phyloP scores from a whole-genome alignment of 2,797 vertebrate species.

The Neoniphon sammara region DNA sequence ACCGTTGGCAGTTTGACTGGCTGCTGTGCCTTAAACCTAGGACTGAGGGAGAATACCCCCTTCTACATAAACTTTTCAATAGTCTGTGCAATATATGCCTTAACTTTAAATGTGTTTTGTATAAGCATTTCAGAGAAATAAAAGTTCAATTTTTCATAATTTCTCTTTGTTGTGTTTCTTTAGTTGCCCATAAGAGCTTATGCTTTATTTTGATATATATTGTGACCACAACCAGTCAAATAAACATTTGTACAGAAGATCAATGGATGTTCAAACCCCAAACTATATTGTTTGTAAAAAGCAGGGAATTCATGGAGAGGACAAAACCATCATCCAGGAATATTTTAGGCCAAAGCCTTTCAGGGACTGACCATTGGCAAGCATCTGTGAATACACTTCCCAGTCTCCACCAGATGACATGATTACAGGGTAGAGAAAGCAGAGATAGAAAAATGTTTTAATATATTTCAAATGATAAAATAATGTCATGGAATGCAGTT shows the following conservation, averaged over 20 bases:
- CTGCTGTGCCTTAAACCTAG: conserved; percentile 85
- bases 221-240: background rate
- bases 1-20: conserved; percentile 78
- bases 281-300: background rate
- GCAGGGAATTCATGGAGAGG: background rate
- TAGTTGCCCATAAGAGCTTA: background rate
- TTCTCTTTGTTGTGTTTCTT: background rate
- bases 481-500: background rate
- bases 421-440: background rate
- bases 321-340: background rate
- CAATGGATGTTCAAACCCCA: no score
- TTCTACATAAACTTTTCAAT: conserved; percentile 77
- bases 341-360: background rate
- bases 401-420: background rate
- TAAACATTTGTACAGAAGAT: background rate
- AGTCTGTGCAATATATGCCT: conserved; percentile 88
- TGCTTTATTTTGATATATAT: background rate
- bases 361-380: background rate
- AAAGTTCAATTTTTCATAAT: conserved; percentile 78
- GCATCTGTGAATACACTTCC: background rate
- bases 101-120: conserved; percentile 85
- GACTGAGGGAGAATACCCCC: conserved; percentile 72
- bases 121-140: conserved; percentile 86
- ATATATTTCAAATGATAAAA: no score
- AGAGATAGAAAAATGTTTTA: background rate